These are phyloP conservation scores for Ursus arctos DNA, from an alignment of 2,113 vertebrate species.

Conservation along the genomic window DNA sequence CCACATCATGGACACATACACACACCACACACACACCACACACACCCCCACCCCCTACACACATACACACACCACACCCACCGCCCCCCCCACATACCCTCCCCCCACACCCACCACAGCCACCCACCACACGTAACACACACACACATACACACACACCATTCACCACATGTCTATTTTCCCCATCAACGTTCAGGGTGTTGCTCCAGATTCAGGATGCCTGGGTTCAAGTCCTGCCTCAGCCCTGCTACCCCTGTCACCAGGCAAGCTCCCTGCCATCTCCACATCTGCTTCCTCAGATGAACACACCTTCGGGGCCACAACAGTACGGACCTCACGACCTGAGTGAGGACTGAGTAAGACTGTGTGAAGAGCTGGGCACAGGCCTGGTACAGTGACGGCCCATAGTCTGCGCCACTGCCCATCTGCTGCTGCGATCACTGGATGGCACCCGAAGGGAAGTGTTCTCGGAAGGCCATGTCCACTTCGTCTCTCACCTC, in stretches of 20 bases:
- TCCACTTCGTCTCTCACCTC: not conserved
- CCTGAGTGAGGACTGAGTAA: not conserved
- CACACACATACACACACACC: not conserved
- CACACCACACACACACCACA: no score
- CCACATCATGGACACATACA: no score
- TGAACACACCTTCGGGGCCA: not conserved
- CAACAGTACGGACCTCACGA: fast-evolving
- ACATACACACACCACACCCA: no score
- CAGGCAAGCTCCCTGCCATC: not conserved
- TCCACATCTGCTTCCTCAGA: not conserved
- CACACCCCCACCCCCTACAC: no score
- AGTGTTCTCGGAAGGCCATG: not conserved
- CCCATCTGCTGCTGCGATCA: not conserved
- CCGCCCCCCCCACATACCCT: no score
- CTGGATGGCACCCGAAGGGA: not conserved
- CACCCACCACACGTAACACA: not conserved
- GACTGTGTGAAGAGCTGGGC: not conserved
- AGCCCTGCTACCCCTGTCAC: not conserved
- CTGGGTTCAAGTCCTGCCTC: not conserved
- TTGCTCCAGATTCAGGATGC: not conserved
- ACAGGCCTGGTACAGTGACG: fast-evolving
- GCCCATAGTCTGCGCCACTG: fast-evolving
- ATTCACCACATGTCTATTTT: fast-evolving
- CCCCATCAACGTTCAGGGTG: not conserved
- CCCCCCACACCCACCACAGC: no score